Conservation (phyloP, 2,888 invertebrate genomes). For the Noctua pronuba region DNA sequence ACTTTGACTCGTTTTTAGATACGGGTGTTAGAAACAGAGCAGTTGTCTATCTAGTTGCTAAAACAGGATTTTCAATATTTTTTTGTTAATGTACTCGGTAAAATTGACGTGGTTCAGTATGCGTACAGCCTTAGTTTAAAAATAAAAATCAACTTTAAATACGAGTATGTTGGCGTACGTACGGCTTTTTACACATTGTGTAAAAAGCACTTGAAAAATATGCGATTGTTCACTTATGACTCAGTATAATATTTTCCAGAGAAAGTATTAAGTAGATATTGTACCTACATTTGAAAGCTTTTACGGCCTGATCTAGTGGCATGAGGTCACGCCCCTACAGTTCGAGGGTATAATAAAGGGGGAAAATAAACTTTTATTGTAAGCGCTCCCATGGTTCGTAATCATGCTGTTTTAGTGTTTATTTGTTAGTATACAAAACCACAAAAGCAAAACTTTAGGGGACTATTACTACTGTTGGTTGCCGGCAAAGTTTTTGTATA, state of each 20-base stretch:
- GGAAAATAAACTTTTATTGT: constrained; percentile 46
- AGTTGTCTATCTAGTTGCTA: neutral
- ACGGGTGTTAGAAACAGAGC: neutral
- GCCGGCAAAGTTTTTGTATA: constrained; percentile 46
- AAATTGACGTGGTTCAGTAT: neutral
- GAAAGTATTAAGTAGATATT: too few relatives aligned
- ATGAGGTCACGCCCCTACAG: constrained; percentile 16
- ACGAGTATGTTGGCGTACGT: neutral
- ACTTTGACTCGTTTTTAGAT: too few relatives aligned
- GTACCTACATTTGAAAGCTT: neutral
- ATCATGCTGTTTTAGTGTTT: constrained; percentile 55
- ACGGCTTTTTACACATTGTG: neutral
- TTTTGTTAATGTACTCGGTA: neutral
- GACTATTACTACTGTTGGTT: constrained; percentile 38
- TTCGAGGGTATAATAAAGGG: constrained; percentile 39
- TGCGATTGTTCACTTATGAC: constrained; percentile 1
- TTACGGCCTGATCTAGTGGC: constrained; percentile 16
- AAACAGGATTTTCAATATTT: neutral
- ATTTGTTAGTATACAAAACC: constrained; percentile 48
- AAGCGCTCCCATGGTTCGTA: constrained; percentile 40
- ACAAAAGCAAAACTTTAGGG: constrained; percentile 46
- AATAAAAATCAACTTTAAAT: neutral
- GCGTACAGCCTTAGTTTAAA: neutral
- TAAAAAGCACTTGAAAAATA: constrained; percentile 4
- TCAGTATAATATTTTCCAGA: constrained; percentile 22